These are phyloP conservation scores for Lagothrix lagotricha DNA, from an alignment of 2,797 vertebrate species.

Conservation along the genomic window DNA sequence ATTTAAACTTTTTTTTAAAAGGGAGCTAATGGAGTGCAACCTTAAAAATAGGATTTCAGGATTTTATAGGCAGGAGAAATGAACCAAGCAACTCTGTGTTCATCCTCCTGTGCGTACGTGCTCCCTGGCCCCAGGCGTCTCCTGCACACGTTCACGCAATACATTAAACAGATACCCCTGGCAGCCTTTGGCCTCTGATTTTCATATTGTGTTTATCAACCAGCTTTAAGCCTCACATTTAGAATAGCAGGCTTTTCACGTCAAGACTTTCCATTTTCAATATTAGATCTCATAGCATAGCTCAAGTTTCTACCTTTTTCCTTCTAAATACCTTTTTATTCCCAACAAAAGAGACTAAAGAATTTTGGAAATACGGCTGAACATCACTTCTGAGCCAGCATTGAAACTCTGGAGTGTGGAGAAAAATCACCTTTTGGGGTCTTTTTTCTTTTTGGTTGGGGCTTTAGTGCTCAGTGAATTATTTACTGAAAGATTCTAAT, in stretches of 20 bases:
- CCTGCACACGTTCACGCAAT: accelerated
- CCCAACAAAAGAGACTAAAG: background rate
- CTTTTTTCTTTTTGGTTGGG: background rate
- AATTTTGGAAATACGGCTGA: background rate
- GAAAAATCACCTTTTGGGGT: background rate
- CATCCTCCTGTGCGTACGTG: accelerated
- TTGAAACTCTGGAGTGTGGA: background rate
- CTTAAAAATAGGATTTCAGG: background rate
- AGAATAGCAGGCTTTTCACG: background rate
- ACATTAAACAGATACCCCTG: background rate
- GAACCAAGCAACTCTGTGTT: background rate
- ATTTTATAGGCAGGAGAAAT: background rate
- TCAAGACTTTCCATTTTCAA: background rate
- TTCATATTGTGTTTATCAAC: background rate
- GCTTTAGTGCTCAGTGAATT: background rate
- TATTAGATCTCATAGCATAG: background rate
- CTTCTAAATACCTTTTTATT: background rate
- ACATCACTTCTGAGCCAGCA: background rate
- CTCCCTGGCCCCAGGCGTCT: accelerated
- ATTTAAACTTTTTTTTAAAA: background rate
- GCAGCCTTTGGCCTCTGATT: background rate
- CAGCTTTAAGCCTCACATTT: background rate
- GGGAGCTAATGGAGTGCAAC: background rate
- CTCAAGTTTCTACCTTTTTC: background rate
- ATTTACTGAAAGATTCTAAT: background rate